phyloP scores from a whole-genome alignment of 2,888 invertebrate species.

The Luperina testacea region DNA sequence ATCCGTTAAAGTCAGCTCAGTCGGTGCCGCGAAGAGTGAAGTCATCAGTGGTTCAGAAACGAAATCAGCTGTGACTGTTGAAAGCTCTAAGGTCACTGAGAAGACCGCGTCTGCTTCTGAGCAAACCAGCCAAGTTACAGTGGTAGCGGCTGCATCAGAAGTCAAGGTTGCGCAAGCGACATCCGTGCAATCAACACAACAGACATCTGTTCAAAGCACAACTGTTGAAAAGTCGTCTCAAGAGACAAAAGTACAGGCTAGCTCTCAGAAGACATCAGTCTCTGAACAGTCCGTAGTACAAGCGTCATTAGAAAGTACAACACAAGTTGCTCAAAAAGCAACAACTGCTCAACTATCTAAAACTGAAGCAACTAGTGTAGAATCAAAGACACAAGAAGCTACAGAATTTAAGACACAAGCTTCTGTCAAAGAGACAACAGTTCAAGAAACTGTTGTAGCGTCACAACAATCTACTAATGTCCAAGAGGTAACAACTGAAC shows the following conservation, averaged over 20 bases:
- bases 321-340: conserved; percentile 52
- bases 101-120: conserved; percentile 73
- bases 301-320: conserved; percentile 55
- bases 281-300: conserved; percentile 63
- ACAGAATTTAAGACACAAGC: conserved; percentile 51
- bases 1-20: conserved; percentile 66
- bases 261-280: conserved; percentile 51
- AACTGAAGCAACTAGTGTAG: conserved; percentile 50
- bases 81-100: conserved; percentile 75
- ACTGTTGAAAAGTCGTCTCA: conserved; percentile 55
- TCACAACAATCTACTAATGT: conserved; percentile 58
- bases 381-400: conserved; percentile 52
- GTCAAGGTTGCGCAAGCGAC: conserved; percentile 67
- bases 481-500: conserved; percentile 60
- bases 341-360: conserved; percentile 44
- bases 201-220: conserved; percentile 56
- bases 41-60: conserved; percentile 79
- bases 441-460: conserved; percentile 54
- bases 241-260: conserved; percentile 45
- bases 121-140: conserved; percentile 71
- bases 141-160: conserved; percentile 70
- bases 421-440: conserved; percentile 53
- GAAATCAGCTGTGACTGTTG: conserved; percentile 79
- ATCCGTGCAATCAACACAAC: conserved; percentile 56
- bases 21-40: conserved; percentile 74